These are phyloP conservation scores for Trachelus tabidus DNA, from an alignment of 2,888 invertebrate species.

Conservation along the genomic window DNA sequence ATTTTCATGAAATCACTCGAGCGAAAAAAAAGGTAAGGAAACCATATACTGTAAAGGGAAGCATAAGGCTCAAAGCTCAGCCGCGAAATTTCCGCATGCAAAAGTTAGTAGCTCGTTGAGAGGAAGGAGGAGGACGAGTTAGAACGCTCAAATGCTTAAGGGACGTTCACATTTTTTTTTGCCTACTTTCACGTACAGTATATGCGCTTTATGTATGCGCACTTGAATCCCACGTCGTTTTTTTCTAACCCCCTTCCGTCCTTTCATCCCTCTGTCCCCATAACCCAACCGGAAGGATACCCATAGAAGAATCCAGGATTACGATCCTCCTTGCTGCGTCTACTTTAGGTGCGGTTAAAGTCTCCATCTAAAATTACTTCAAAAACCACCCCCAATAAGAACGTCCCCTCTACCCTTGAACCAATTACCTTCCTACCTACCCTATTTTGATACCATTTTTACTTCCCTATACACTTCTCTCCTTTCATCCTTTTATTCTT, in stretches of 20 bases:
- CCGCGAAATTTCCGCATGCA: background rate
- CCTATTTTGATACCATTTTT: background rate
- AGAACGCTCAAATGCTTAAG: slow-evolving; percentile 17
- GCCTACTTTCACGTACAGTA: background rate
- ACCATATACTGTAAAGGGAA: background rate
- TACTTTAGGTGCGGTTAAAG: slow-evolving; percentile 34
- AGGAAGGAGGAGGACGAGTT: slow-evolving; percentile 9
- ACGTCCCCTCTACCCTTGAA: slow-evolving; percentile 21
- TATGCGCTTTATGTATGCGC: background rate
- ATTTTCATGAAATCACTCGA: background rate
- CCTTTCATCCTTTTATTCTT: slow-evolving; percentile 5
- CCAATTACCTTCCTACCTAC: slow-evolving; percentile 39
- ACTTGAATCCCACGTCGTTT: background rate
- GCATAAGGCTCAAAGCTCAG: background rate
- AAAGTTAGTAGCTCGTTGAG: background rate
- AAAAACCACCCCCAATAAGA: slow-evolving; percentile 41
- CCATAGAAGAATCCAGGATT: slow-evolving; percentile 42
- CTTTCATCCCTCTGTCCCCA: background rate
- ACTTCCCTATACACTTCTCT: slow-evolving; percentile 7
- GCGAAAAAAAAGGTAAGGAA: background rate
- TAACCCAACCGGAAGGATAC: slow-evolving; percentile 13
- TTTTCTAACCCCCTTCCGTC: background rate
- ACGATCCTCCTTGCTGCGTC: slow-evolving; percentile 30
- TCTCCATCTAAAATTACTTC: slow-evolving; percentile 46
- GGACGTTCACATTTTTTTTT: slow-evolving; percentile 17